A percentile compares a stretch with the other conserved stretches of the same genome.
Conservation (phyloP, 2,888 invertebrate species). For the Rhingia campestris region DNA sequence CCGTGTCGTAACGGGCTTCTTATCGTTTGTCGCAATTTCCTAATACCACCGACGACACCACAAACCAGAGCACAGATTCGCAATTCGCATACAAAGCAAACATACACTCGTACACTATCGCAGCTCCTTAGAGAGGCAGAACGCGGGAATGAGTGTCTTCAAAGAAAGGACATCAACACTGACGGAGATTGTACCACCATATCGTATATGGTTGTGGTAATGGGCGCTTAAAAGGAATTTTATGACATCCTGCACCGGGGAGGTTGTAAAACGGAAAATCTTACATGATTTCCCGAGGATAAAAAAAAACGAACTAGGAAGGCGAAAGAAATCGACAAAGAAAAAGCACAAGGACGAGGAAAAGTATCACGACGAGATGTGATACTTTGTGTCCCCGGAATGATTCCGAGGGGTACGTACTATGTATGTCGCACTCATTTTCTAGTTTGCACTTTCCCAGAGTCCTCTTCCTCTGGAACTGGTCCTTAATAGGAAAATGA, state of each 20-base stretch:
- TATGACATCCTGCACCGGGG: conserved; percentile 72
- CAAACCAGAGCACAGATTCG: conserved; percentile 25
- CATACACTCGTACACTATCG: not conserved
- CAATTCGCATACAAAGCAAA: conserved; percentile 20
- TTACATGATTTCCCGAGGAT: conserved; percentile 58
- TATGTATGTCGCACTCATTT: conserved; percentile 66
- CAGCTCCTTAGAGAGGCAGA: conserved; percentile 16
- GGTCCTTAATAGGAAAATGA: conserved; percentile 67
- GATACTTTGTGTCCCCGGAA: conserved; percentile 70
- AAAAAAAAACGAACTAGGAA: conserved; percentile 9
- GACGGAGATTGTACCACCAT: conserved; percentile 62
- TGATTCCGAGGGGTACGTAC: conserved; percentile 35
- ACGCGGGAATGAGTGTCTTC: conserved; percentile 10
- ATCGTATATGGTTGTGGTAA: conserved; percentile 66
- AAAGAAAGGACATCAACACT: conserved; percentile 65
- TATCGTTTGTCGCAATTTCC: conserved; percentile 74
- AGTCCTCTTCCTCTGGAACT: conserved; percentile 14
- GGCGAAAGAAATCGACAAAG: conserved; percentile 33
- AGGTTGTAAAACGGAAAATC: conserved; percentile 67
- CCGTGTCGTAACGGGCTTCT: conserved; percentile 73
- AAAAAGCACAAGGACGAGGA: conserved; percentile 25
- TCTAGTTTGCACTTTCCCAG: conserved; percentile 69
- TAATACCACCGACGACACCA: conserved; percentile 68
- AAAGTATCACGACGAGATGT: conserved; percentile 38
- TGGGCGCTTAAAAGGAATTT: conserved; percentile 74